These are phyloP conservation scores for Ectemnius continuus DNA, from an alignment of 2,888 invertebrate genomes.

Conservation along the genomic window DNA sequence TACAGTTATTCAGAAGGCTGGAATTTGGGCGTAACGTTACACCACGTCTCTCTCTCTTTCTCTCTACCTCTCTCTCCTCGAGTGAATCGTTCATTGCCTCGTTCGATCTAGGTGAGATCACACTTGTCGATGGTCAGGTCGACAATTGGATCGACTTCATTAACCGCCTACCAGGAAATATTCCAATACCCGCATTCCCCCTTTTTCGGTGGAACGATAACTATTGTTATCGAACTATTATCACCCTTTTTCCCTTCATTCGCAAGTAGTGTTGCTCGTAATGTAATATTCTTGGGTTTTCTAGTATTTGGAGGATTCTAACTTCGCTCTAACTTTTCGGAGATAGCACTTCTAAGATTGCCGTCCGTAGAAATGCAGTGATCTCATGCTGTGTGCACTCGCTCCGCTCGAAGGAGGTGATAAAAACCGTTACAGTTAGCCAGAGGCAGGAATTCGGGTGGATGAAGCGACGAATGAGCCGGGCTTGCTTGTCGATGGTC, in stretches of 20 bases:
- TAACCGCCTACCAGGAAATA: background rate
- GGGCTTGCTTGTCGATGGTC: slow-evolving; percentile 60
- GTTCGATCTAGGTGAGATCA: slow-evolving; percentile 12
- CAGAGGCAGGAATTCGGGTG: slow-evolving; percentile 59
- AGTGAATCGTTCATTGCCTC: background rate
- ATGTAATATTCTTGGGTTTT: no score
- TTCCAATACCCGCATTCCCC: no score
- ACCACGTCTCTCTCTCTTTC: slow-evolving; percentile 12
- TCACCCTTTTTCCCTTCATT: no score
- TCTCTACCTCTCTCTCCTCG: background rate
- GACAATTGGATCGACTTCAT: slow-evolving; percentile 4
- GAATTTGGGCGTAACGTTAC: slow-evolving; percentile 61
- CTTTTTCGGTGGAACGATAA: no score
- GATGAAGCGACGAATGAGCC: slow-evolving; percentile 47
- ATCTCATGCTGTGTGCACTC: slow-evolving; percentile 46
- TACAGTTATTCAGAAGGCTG: slow-evolving; percentile 55
- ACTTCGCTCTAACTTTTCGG: no score
- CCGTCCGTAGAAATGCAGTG: slow-evolving; percentile 43
- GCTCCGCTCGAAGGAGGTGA: slow-evolving; percentile 48
- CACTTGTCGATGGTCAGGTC: slow-evolving; percentile 39
- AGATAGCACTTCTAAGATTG: no score
- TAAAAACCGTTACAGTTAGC: slow-evolving; percentile 63
- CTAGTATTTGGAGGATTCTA: no score
- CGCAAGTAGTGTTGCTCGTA: no score
- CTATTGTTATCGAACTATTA: no score